Percentiles rank a stretch among this genome's conserved stretches.
These are phyloP conservation scores for Portunus trituberculatus DNA, from an alignment of 1,140 invertebrate species.

Conservation along the genomic window DNA sequence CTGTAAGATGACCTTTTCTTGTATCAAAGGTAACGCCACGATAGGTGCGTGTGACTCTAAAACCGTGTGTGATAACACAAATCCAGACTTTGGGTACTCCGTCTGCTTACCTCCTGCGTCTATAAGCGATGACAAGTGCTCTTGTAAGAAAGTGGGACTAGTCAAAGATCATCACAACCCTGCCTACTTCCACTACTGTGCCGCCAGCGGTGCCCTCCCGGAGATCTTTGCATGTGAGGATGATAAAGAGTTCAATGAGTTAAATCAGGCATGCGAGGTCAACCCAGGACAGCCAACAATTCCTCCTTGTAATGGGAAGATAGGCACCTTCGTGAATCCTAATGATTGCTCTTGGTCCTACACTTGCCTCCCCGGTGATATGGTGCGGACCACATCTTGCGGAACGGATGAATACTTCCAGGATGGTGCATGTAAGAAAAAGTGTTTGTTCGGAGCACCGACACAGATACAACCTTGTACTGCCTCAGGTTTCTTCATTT, in stretches of 20 bases:
- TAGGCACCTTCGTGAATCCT: slow-evolving; percentile 29
- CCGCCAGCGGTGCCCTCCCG: background rate
- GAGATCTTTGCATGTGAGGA: background rate
- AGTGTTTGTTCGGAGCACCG: background rate
- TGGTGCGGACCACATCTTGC: slow-evolving; percentile 2
- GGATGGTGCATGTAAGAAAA: background rate
- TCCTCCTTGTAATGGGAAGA: background rate
- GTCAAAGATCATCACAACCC: slow-evolving; percentile 9
- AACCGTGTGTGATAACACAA: background rate
- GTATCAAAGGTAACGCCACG: background rate
- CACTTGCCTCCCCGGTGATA: slow-evolving; percentile 51
- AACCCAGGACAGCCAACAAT: background rate
- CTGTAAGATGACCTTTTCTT: slow-evolving; percentile 10
- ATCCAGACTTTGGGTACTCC: background rate
- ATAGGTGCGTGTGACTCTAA: background rate
- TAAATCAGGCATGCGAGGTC: background rate
- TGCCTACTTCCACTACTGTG: background rate
- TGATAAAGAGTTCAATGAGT: background rate
- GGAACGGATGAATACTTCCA: background rate
- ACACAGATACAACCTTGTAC: background rate
- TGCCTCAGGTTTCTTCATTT: background rate
- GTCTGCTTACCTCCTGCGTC: slow-evolving; percentile 21
- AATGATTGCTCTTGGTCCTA: slow-evolving; percentile 41
- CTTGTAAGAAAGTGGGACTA: background rate
- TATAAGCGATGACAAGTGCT: background rate